Conservation (phyloP, 2,888 invertebrate species). For the Clunio marinus region DNA sequence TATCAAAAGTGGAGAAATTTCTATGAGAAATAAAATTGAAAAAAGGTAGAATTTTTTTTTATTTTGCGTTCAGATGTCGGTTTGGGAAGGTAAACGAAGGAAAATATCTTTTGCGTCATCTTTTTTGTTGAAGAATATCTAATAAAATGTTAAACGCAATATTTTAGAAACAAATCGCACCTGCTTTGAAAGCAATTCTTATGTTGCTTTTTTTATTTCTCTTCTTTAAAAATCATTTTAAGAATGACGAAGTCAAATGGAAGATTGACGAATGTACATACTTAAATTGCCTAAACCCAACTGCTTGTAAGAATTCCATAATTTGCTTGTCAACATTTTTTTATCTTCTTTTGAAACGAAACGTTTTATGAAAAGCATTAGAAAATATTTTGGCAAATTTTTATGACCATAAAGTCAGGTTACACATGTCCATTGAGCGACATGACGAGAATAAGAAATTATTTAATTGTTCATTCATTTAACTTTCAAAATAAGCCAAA, state of each 20-base stretch:
- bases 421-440: background rate
- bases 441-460: background rate
- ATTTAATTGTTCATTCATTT: conserved; percentile 2
- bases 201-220: background rate
- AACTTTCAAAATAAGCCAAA: background rate
- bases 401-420: no score
- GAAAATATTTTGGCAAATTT: no score
- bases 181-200: conserved; percentile 19
- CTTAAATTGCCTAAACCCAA: no score
- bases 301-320: no score
- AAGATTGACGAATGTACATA: no score
- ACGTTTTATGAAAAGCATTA: no score
- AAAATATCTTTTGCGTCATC: conserved; percentile 36
- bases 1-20: background rate
- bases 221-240: background rate
- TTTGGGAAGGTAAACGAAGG: background rate
- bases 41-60: conserved; percentile 3
- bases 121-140: conserved; percentile 19
- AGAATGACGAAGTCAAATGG: no score
- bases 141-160: conserved; percentile 39
- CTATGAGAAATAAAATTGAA: conserved; percentile 22
- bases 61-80: background rate
- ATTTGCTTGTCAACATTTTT: no score
- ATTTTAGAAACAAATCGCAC: conserved; percentile 25
- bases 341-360: no score